Percentiles rank a stretch among this genome's conserved stretches.
Evolutionary conservation across 2,113 vertebrate genomes (phyloP).

Genomic region (Neoarius graeffei): DNA sequence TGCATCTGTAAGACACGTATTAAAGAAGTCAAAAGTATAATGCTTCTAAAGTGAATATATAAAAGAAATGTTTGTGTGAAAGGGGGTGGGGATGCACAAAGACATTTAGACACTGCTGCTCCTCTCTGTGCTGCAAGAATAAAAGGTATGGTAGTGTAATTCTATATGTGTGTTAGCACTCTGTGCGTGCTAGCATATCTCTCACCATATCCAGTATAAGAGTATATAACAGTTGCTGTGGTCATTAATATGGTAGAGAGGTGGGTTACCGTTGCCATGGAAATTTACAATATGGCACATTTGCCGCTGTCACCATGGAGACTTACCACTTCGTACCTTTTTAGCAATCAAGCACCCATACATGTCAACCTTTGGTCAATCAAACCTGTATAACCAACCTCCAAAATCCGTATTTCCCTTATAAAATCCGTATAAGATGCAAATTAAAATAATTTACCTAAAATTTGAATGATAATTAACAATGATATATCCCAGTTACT

Average conservation of each 20-base stretch:
- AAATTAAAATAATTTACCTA: too few relatives aligned
- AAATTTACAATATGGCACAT: conserved; percentile 48
- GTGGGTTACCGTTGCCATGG: conserved; percentile 49
- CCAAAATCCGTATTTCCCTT: too few relatives aligned
- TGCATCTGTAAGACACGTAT: conserved; percentile 33
- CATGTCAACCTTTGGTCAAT: too few relatives aligned
- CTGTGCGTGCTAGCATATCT: conserved; percentile 30
- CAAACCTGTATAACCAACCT: too few relatives aligned
- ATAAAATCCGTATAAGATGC: too few relatives aligned
- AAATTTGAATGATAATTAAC: too few relatives aligned
- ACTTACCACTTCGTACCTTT: conserved; percentile 45
- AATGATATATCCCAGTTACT: too few relatives aligned
- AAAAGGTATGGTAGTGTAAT: conserved; percentile 23
- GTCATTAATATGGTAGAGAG: conserved; percentile 42
- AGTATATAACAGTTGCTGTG: conserved; percentile 30
- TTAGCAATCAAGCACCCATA: conserved; percentile 72
- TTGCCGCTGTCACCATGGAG: conserved; percentile 33
- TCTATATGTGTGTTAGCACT: conserved; percentile 20
- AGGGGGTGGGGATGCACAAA: conserved; percentile 15
- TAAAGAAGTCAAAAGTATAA: conserved; percentile 18
- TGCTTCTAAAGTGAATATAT: background rate
- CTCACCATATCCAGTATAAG: conserved; percentile 53
- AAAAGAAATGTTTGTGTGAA: background rate
- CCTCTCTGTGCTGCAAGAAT: conserved; percentile 50
- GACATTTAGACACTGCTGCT: conserved; percentile 63